Base-by-base conservation (phyloP, 2,888 invertebrate species). In the Rhamphomyia laevipes region DNA sequence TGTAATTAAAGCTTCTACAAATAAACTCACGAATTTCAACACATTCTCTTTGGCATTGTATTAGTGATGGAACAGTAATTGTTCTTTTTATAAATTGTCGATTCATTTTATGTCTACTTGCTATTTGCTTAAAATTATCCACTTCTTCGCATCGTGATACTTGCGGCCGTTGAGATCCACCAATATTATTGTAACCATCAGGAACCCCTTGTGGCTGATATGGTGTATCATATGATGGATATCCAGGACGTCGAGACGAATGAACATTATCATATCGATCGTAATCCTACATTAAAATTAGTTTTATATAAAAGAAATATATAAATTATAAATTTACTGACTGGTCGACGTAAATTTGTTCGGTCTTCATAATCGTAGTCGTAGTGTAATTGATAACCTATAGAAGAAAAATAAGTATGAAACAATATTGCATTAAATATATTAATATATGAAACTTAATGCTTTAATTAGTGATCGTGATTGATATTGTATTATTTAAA, bases 1-100 rank as follows among this genome's bases (percentile, higher is more conserved):
- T 82, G 71, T 80, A 91, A 72, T 90, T 91, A 70, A 92, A 92
- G 33, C 90, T 85, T 64, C 87, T 77, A 62, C 92, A 92, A 49
- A 83, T 77, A 64, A 91, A 91, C 62, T 88, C 88, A 58, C 84
- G 76, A 30, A 82, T 81, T 61, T 88, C 87, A 40, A 82, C 77
- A 66, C 92, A 91, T 63, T 88, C 89, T 52, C 86, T 74, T 69
- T 92, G 87, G 67, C 92, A 92, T 53, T 86, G 84, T 1, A 80
- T 77, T 60, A 91, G 68, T 0, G 84, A 82, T 30, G 83, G 80
- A 3, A 84, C 84, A 9, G 82, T 81, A 18, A 84, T 77, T 54
- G 82, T 81, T 48, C 86, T 76, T 35, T 86, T 74, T 4, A 91
- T 81, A 63, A 81, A 90, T 60, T 84, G 80, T 52, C 86, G 78